These are phyloP conservation scores for Rhinella marina DNA, from an alignment of 2,797 vertebrate species.

Conservation along the genomic window DNA sequence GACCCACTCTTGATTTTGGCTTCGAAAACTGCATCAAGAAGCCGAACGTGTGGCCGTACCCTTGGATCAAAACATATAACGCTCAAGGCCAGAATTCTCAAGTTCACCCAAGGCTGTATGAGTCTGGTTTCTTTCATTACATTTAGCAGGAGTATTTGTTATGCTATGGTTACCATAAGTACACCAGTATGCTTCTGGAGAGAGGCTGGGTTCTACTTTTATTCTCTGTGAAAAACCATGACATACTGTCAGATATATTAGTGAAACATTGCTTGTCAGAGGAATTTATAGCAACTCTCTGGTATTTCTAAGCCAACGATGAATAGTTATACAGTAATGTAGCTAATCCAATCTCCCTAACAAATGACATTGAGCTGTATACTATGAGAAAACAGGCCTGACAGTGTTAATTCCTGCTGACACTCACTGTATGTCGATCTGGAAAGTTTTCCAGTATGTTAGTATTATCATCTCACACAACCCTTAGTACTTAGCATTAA, in stretches of 20 bases:
- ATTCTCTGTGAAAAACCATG: neutral
- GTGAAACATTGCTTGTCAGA: neutral
- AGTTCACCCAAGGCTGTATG: neutral
- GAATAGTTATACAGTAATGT: conserved; percentile 30
- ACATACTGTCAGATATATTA: conserved; percentile 12
- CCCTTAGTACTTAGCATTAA: neutral
- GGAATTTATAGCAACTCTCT: neutral
- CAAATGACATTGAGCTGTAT: conserved; percentile 19
- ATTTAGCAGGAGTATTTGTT: conserved; percentile 58
- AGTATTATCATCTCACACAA: neutral
- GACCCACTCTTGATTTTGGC: too few relatives aligned
- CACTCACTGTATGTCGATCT: neutral
- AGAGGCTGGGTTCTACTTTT: neutral
- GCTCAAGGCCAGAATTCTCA: neutral
- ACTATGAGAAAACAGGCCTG: conserved; percentile 27
- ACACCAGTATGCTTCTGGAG: conserved; percentile 31
- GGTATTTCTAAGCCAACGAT: conserved; percentile 22
- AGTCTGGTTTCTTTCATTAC: conserved; percentile 8
- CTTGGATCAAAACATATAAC: neutral
- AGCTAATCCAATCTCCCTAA: conserved; percentile 32
- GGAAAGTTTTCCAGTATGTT: neutral
- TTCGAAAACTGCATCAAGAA: too few relatives aligned
- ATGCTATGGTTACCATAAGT: conserved; percentile 48
- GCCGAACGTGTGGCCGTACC: too few relatives aligned
- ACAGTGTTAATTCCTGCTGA: conserved; percentile 29